Evolutionary conservation across 2,113 vertebrate species (phyloP), one percentile per base, ranked within the genome.

Genomic region (Ciconia maguari): DNA sequence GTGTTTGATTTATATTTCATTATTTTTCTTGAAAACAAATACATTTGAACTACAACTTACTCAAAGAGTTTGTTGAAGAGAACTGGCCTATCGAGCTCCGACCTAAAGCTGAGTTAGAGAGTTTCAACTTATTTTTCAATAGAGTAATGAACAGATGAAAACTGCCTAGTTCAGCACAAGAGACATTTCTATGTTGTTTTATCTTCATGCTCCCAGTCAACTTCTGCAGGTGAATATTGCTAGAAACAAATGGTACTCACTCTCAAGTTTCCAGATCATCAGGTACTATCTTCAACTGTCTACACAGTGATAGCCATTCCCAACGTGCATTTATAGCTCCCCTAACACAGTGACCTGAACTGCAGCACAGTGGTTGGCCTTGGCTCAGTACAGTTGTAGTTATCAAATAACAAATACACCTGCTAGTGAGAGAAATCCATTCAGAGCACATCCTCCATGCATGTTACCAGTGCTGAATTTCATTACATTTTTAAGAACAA

Each of bases 311-410:
- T 66, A 57, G 38, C 34, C 48, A 29, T 34, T 71, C 52, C 65
- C 68, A 76, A 8, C 9, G 25, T 3, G 0, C 2, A 6, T 51
- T 86, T 64, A 29, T 18, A 75, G 38, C 51, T 93, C 24, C 65
- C 32, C 51, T 58, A 27, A 38, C 26, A 58, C 58, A 52, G 46
- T 29, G 65, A 60, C 46, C 65, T 42, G 27, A 70, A 16, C 14
- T 42, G 55, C 9, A 34, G 38, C 55, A 30, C 6, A 8, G 8
- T 15, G 60, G 10, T 19, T 27, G 38, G n/a, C 42, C 69, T 82
- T 0, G 0, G 13, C 51, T 29, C 85, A 34, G 29, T 4, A 4
- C 9, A 10, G 32, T 36, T 87, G 18, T 5, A 44, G 72, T 22
- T 71, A 32, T 4, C 32, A 46, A 68, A 12, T 34, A 64, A n/a